A percentile compares a stretch with the other conserved stretches of the same genome.
phyloP scores from a whole-genome alignment of 2,113 vertebrate species.

The Apistogramma diplotaenia region DNA sequence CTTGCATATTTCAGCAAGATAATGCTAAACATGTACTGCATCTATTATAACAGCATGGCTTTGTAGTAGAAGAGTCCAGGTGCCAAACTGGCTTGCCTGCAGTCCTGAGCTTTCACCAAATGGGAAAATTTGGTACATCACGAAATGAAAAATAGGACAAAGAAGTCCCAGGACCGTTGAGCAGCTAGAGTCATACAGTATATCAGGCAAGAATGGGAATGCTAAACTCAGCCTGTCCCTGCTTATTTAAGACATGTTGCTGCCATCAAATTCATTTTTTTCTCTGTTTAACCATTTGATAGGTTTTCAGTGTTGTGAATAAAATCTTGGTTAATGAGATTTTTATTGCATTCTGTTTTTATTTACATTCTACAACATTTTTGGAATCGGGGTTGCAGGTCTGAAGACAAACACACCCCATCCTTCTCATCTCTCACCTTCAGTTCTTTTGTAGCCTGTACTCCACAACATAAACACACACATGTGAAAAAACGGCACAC shows the following conservation, averaged over 20 bases:
- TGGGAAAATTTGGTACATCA: background rate
- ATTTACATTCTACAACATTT: background rate
- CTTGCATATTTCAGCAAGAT: background rate
- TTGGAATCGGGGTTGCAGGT: background rate
- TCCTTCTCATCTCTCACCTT: background rate
- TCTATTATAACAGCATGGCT: background rate
- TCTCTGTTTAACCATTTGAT: background rate
- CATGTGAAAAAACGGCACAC: background rate
- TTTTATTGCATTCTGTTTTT: background rate
- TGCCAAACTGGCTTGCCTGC: background rate
- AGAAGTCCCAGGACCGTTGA: background rate
- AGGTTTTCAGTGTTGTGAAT: background rate
- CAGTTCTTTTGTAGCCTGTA: background rate
- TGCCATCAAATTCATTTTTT: background rate
- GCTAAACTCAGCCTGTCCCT: too few species aligned
- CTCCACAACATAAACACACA: background rate
- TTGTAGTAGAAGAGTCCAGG: background rate
- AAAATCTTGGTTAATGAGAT: background rate
- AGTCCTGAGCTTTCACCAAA: background rate
- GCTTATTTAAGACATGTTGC: too few species aligned
- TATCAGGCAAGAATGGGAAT: background rate
- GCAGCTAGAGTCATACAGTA: background rate
- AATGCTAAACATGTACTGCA: background rate
- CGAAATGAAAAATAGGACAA: background rate
- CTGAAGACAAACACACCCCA: background rate